Base-by-base conservation (phyloP, 2,113 vertebrate species). In the Xiphorhynchus elegans region DNA sequence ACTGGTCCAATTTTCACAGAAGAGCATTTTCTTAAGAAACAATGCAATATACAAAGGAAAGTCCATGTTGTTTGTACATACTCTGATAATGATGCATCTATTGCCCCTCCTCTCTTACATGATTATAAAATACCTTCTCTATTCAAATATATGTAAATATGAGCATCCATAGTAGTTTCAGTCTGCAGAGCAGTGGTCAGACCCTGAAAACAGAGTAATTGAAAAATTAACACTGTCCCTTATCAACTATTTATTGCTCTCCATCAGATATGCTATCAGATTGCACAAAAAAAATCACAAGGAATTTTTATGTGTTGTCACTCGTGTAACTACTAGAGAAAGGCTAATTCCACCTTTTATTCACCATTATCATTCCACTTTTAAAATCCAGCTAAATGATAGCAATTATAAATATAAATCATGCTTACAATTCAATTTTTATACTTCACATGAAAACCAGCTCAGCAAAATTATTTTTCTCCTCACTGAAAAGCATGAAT, bases 311-410 rank as follows among this genome's bases (percentile, higher is more conserved):
- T 18, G 35, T 63, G 21, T 66, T 79, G 35, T 56, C 35, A 63
- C 14, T 89, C 44, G 17, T 52, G 12, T 78, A 86, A 68, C 37
- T 88, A 39, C 24, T 14, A 74, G 16, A 37, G 17, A 84, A 83
- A 84, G 28, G 35, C 11, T 91, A 96, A 90, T 92, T 76, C 13
- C 9, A 78, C 29, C 37, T 83, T 96, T 93, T 68, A 73, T 77
- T 95, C 25, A 68, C 14, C 8, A 44, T 68, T 73, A 56, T 69
- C 29, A 76, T 73, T 87, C 23, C 12, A n/a, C 25, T 79, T 91
- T 53, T n/a, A 53, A 91, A 93, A 81, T 64, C 52, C 68, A 56
- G 4, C 33, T 62, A 79, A 72, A 80, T 69, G 1, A 69, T 64
- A 66, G 80, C 55, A 83, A 83, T 85, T 80, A 53, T 31, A 92